Evolutionary conservation across 2,113 vertebrate species (phyloP), one percentile per base, ranked within the genome.

Genomic region (Sisor rabdophorus): DNA sequence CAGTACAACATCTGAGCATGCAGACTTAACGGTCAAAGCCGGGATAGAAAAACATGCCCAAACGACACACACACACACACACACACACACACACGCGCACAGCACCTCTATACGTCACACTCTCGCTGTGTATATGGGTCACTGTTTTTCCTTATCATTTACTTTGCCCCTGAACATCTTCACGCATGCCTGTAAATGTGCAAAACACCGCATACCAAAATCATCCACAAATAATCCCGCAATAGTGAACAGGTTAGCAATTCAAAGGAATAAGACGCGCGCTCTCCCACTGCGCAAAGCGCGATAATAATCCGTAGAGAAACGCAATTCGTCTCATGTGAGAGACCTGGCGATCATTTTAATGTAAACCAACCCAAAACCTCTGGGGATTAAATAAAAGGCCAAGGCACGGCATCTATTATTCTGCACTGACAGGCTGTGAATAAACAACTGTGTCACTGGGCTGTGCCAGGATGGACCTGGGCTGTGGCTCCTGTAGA

Each of bases 71-170:
- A 48, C 32, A 19, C 61, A 54, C 28, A 52, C 20, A 40, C 24
- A 36, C 26, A 22, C 70, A 11, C 47, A 22, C 61, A 9, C 69
- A 30, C 70, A 20, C 48, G 47, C 76, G 16, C 75, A 61, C 58
- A 40, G 7, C 68, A 64, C 69, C 56, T 59, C 17, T 58, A 71
- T 1, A 79, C 76, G 68, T 78, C 77, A 79, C 44, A 60, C 67
- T 32, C 55, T 69, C 40, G 72, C 32, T 68, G 28, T 80, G 53
- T 76, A 81, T 74, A 9, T 80, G 69, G 81, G 78, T 71, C 75
- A 77, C 40, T 67, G 7, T 54, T 32, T 22, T 4, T 53, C 40
- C 2, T 36, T 28, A 44, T 54, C 12, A 17, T 71, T 64, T n/a
- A n/a, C 30, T 1, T 2, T 17, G 1, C 53, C 17, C 20, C 6